phyloP scores from a whole-genome alignment of 2,113 vertebrate species.

The Cathartes aura region DNA sequence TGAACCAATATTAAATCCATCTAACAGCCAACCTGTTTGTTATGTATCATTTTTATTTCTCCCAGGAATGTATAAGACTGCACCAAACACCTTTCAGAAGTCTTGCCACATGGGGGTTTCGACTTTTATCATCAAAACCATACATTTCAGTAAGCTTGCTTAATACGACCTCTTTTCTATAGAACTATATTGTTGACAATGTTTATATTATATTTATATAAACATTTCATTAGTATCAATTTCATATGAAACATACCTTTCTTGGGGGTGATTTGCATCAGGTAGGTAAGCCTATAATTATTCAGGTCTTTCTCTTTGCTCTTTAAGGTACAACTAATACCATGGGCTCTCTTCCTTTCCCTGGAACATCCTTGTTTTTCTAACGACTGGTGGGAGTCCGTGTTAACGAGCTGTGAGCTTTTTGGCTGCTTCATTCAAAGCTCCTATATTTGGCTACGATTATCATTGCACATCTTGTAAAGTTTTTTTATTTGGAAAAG shows the following conservation, averaged over 20 bases:
- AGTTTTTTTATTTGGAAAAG: background rate
- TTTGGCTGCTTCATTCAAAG: background rate
- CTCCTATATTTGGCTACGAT: rapidly evolving
- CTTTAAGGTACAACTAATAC: background rate
- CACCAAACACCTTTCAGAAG: background rate
- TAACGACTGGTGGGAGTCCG: background rate
- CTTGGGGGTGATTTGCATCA: background rate
- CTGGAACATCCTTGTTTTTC: background rate
- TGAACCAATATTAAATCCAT: background rate
- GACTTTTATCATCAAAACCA: background rate
- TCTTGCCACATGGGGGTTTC: background rate
- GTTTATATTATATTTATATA: no score
- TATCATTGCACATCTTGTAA: background rate
- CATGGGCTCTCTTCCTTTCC: background rate
- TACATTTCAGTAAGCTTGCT: background rate
- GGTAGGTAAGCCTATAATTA: background rate
- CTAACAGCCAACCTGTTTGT: background rate
- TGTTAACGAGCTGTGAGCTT: background rate
- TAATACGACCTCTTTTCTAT: background rate
- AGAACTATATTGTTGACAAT: background rate
- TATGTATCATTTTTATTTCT: background rate
- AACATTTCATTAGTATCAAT: no score
- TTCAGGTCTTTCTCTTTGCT: background rate
- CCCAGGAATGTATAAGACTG: background rate
- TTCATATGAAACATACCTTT: background rate